These are phyloP conservation scores for Atherinosoma microstoma DNA, from an alignment of 2,797 vertebrate genomes.

Conservation along the genomic window DNA sequence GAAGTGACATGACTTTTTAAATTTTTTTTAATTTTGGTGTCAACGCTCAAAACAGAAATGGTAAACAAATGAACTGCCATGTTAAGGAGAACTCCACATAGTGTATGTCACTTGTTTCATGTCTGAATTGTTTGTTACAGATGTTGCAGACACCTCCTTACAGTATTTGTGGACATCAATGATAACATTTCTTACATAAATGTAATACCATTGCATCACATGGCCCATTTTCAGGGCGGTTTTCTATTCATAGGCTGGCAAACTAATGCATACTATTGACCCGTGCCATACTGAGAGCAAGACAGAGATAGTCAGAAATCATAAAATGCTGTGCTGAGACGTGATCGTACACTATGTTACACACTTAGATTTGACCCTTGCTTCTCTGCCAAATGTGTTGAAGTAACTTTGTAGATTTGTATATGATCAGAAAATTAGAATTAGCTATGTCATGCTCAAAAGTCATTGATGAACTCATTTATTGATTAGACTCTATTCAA, in stretches of 20 bases:
- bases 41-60: neutral
- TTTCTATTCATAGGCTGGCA: slow-evolving; percentile 32
- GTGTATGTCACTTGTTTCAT: neutral
- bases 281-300: slow-evolving; percentile 9
- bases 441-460: neutral
- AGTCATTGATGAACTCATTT: slow-evolving; percentile 14
- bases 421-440: neutral
- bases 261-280: slow-evolving; percentile 43
- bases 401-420: neutral
- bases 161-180: slow-evolving; percentile 10
- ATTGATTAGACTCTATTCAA: slow-evolving; percentile 20
- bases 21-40: neutral
- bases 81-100: neutral
- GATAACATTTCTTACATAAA: slow-evolving; percentile 15
- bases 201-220: slow-evolving; percentile 1
- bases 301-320: neutral
- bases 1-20: neutral
- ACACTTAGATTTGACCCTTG: slow-evolving; percentile 14
- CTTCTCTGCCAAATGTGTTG: slow-evolving; percentile 28
- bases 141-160: neutral
- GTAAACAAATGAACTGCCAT: neutral
- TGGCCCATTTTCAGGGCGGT: neutral
- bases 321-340: slow-evolving; percentile 20
- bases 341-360: neutral
- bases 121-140: neutral